Percentiles rank a stretch among this genome's conserved stretches.
Evolutionary conservation across 2,888 invertebrate species (phyloP).

Genomic region (Euclidia mi): DNA sequence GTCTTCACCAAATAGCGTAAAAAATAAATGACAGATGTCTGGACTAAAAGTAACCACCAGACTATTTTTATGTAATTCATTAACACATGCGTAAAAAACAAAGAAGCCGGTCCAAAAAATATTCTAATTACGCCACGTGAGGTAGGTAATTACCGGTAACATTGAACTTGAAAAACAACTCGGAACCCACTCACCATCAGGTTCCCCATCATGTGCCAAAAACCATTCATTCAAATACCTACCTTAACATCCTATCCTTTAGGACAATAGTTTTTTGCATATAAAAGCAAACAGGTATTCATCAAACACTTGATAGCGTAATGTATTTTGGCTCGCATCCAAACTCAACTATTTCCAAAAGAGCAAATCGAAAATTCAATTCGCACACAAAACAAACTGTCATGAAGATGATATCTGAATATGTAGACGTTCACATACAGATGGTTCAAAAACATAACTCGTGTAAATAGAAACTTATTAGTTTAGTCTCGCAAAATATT

Average conservation of each 20-base stretch:
- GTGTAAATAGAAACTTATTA: conserved; percentile 22
- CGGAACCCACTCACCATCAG: conserved; percentile 53
- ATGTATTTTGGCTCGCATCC: conserved; percentile 66
- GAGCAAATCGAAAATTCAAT: conserved; percentile 36
- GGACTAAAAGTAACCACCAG: neutral
- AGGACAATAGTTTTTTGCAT: conserved; percentile 43
- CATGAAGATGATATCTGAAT: conserved; percentile 20
- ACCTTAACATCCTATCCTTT: conserved; percentile 41
- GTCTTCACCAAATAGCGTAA: neutral
- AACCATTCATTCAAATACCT: conserved; percentile 26
- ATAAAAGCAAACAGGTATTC: conserved; percentile 38
- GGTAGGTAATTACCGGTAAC: conserved; percentile 76
- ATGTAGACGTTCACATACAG: conserved; percentile 3
- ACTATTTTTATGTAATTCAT: conserved; percentile 27
- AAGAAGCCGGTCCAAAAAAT: conserved; percentile 35
- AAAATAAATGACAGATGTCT: conserved; percentile 6
- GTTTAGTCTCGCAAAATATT: conserved; percentile 17
- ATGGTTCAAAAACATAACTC: conserved; percentile 16
- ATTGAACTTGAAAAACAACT: conserved; percentile 81
- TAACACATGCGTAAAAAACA: conserved; percentile 26
- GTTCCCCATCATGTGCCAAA: conserved; percentile 30
- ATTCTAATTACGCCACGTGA: conserved; percentile 70
- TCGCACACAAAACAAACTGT: conserved; percentile 24
- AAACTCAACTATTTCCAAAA: conserved; percentile 61
- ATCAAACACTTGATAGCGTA: conserved; percentile 57